These are phyloP conservation scores for fruit fly (Drosophila melanogaster) DNA, from an alignment of 1,140 invertebrate genomes.

Conservation along the genomic window DNA sequence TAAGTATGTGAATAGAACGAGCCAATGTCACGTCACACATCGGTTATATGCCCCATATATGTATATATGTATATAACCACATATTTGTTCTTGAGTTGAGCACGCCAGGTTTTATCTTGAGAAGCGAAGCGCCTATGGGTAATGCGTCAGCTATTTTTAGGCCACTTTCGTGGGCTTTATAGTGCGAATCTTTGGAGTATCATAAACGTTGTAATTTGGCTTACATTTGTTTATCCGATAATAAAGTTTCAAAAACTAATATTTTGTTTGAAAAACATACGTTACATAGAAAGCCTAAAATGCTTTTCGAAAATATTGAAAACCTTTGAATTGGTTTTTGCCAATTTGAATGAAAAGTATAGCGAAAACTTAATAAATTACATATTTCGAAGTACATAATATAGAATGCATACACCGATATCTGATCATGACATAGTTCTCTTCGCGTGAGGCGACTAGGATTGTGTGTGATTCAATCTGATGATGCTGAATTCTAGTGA, in stretches of 20 bases:
- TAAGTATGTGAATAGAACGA: constrained; percentile 35
- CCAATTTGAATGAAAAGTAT: no score
- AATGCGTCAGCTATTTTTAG: constrained; percentile 17
- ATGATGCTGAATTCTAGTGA: constrained; percentile 19
- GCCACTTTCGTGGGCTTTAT: no score
- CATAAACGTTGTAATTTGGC: neutral
- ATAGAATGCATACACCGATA: constrained; percentile 16
- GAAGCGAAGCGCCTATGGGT: neutral
- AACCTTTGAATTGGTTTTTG: no score
- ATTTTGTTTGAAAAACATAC: no score
- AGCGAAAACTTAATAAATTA: no score
- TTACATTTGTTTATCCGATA: no score
- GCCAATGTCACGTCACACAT: constrained; percentile 43
- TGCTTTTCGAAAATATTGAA: no score
- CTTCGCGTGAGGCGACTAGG: constrained; percentile 14
- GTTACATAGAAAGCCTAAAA: no score
- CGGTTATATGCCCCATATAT: constrained; percentile 34
- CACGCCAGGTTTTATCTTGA: constrained; percentile 13
- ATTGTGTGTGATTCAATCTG: neutral
- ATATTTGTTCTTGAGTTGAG: constrained; percentile 10
- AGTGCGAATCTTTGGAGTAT: neutral
- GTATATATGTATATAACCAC: neutral
- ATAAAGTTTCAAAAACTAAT: no score
- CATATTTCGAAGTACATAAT: neutral
- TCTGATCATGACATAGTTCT: constrained; percentile 8